phyloP scores from a whole-genome alignment of 1,140 invertebrate genomes.

The Drosophila rufa region DNA sequence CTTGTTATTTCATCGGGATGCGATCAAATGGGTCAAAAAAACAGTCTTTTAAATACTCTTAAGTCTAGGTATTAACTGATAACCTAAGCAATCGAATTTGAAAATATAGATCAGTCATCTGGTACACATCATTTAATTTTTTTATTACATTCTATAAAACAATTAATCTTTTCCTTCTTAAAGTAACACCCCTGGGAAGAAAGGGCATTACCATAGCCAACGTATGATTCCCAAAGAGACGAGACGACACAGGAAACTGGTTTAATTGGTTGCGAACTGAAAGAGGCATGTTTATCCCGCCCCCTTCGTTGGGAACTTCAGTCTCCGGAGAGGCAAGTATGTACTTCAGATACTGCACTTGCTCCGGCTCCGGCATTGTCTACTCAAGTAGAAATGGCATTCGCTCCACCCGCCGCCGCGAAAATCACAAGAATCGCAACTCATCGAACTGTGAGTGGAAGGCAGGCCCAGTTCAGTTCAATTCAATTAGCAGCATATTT shows the following conservation, averaged over 20 bases:
- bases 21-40: conserved; percentile 47
- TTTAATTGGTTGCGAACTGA: conserved; percentile 73
- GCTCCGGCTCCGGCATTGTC: conserved; percentile 25
- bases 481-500: conserved; percentile 79
- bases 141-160: too few species aligned
- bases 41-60: conserved; percentile 1
- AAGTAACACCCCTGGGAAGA: background rate
- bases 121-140: too few species aligned
- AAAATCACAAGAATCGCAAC: conserved; percentile 69
- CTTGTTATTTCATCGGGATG: conserved; percentile 69
- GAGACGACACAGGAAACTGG: conserved; percentile 67
- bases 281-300: conserved; percentile 24
- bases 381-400: conserved; percentile 28
- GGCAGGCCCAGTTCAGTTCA: conserved; percentile 55
- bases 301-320: conserved; percentile 2
- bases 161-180: background rate
- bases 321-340: background rate
- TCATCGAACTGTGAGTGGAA: conserved; percentile 69
- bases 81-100: too few species aligned
- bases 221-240: conserved; percentile 33
- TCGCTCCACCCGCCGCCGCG: conserved; percentile 8
- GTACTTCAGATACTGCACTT: conserved; percentile 40
- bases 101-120: too few species aligned
- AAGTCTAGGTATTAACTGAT: too few species aligned
- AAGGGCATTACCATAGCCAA: conserved; percentile 1